Evolutionary conservation across 2,888 invertebrate species (phyloP).

Genomic region (Stictocephala bisonia): DNA sequence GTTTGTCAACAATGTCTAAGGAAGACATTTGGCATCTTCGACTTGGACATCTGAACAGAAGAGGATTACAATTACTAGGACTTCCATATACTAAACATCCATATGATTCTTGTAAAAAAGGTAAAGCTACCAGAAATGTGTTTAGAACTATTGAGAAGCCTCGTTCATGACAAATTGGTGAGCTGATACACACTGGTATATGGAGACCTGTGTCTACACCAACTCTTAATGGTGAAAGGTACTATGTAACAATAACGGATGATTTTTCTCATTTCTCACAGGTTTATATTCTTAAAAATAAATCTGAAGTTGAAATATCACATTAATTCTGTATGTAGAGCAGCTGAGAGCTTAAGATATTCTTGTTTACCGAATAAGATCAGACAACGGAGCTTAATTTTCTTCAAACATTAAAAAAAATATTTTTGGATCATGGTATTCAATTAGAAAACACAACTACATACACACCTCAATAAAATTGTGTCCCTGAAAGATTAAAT

Average conservation of each 20-base stretch:
- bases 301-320: too few species aligned
- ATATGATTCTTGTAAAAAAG: slow-evolving; percentile 33
- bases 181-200: slow-evolving; percentile 1
- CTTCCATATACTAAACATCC: too few species aligned
- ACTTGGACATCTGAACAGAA: neutral
- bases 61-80: neutral
- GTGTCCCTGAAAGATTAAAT: slow-evolving; percentile 45
- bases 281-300: too few species aligned
- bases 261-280: too few species aligned
- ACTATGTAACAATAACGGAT: too few species aligned
- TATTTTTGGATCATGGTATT: slow-evolving; percentile 44
- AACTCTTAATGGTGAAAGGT: too few species aligned
- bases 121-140: slow-evolving; percentile 3
- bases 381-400: slow-evolving; percentile 55
- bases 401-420: slow-evolving; percentile 34
- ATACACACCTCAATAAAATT: slow-evolving; percentile 48
- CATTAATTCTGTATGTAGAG: too few species aligned
- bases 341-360: neutral
- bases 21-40: slow-evolving; percentile 5
- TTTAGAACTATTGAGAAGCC: slow-evolving; percentile 25
- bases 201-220: too few species aligned
- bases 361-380: slow-evolving; percentile 33
- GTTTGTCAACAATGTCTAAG: too few species aligned
- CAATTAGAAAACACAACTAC: slow-evolving; percentile 36
- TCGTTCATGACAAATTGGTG: neutral